Base-by-base conservation (phyloP, 1,140 invertebrate genomes). In the Rhagoletis pomonella region DNA sequence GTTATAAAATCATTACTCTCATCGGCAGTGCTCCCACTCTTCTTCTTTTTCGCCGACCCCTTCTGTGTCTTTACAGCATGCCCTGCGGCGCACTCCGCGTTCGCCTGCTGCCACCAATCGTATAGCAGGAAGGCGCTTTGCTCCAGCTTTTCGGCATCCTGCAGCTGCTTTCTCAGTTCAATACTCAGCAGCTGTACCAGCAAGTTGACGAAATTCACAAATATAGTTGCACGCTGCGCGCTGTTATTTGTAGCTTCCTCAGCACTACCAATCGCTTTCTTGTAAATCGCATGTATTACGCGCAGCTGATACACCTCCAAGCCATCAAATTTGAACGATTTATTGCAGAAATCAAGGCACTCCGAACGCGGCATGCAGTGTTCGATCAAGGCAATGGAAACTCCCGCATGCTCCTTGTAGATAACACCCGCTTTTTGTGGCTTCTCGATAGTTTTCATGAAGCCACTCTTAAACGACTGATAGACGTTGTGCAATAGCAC, bases 391-490 rank as follows among this genome's bases (percentile, higher is more conserved):
- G 94, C 92, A 9, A 92, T 93, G 55, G 95, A 93, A 59, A 94
- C 93, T 85, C 93, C 90, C 47, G 94, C 93, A 88, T 94, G 93
- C 87, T 93, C 93, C 47, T 94, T 90, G 87, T 95, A 95, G 73
- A 95, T 94, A 89, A 95, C 94, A 0, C 94, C 94, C 0, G 94
- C 95, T 93, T 95, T 96, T 86, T 95, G 95, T 1, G 95, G 95
- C 89, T 95, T 95, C 89, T 95, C 94, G 19, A 95, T 92, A 85
- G 94, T 93, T 91, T 95, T 95, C 85, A 93, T 90, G 58, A 95
- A 94, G 88, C 94, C 94, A 19, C 93, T 91, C 90, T 95, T 95
- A 87, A 95, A 94, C 88, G 94, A 93, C 59, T 94, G 92, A 90
- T 94, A 95, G 88, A 95, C 93, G 47, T 89, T 93, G 65, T 92